Conservation (phyloP, 2,888 invertebrate genomes). For the Clivina fossor region DNA sequence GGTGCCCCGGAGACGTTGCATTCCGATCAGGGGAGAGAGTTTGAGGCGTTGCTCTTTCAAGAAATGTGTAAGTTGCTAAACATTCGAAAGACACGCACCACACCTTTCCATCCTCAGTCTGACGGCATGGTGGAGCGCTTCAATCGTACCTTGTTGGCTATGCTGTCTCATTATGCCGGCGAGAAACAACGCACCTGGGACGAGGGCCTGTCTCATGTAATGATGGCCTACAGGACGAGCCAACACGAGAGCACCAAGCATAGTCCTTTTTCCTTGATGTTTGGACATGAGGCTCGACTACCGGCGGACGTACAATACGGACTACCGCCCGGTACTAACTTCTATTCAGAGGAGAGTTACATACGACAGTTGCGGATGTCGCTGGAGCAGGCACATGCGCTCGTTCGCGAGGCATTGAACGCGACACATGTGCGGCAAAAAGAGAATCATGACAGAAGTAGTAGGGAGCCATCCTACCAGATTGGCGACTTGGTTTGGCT, state of each 20-base stretch:
- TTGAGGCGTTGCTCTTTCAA: constrained; percentile 38
- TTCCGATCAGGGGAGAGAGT: constrained; percentile 40
- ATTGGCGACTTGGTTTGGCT: constrained; percentile 14
- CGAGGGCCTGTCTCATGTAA: constrained; percentile 1
- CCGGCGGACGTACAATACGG: constrained; percentile 10
- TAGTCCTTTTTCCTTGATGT: constrained; percentile 1
- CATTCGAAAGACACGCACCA: constrained; percentile 38
- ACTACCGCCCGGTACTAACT: constrained; percentile 1
- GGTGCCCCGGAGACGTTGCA: constrained; percentile 33
- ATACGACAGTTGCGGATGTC: not conserved
- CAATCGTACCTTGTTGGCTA: constrained; percentile 35
- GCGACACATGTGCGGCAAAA: not conserved
- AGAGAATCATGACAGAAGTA: constrained; percentile 4
- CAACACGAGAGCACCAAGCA: constrained; percentile 14
- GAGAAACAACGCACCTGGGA: constrained; percentile 11
- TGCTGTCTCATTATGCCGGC: constrained; percentile 13
- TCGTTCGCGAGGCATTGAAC: not conserved
- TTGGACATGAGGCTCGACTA: constrained; percentile 1
- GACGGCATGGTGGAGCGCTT: constrained; percentile 39
- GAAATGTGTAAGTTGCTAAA: constrained; percentile 33
- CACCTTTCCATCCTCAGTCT: constrained; percentile 38
- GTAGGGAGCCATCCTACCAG: not conserved
- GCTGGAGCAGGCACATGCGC: not conserved
- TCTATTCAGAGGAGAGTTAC: constrained; percentile 2
- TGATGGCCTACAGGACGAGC: constrained; percentile 16